phyloP scores from a whole-genome alignment of 2,797 vertebrate genomes.

The Parauchenoglanis punctatus region DNA sequence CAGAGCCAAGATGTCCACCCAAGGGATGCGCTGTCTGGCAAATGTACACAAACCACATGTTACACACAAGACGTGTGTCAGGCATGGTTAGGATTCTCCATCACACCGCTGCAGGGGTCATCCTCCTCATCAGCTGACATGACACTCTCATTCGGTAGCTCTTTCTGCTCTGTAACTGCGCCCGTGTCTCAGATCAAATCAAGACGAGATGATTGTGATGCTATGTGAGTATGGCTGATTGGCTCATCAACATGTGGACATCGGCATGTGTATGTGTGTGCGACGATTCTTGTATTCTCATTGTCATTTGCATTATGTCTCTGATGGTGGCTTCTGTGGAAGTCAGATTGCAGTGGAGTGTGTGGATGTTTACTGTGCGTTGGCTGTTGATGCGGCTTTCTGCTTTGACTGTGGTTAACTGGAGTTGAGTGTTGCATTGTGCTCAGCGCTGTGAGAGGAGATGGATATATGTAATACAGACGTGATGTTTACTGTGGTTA shows the following conservation, averaged over 20 bases:
- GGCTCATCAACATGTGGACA: slow-evolving; percentile 9
- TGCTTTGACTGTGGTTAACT: slow-evolving; percentile 1
- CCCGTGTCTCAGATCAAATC: slow-evolving; percentile 18
- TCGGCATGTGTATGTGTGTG: background rate
- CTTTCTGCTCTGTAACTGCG: slow-evolving; percentile 1
- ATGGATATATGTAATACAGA: background rate
- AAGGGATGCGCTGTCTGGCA: slow-evolving; percentile 42
- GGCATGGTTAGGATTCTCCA: slow-evolving; percentile 27
- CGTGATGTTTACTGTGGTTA: slow-evolving; percentile 22
- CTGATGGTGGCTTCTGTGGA: slow-evolving; percentile 29
- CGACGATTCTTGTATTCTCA: background rate
- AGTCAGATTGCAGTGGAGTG: slow-evolving; percentile 26
- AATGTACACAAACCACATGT: slow-evolving; percentile 41
- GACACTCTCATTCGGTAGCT: background rate
- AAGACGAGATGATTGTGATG: slow-evolving; percentile 24
- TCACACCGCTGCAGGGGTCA: slow-evolving; percentile 16
- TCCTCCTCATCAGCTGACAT: slow-evolving; percentile 25
- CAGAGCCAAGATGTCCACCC: slow-evolving; percentile 55
- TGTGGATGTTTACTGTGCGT: slow-evolving; percentile 19
- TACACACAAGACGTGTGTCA: slow-evolving; percentile 31
- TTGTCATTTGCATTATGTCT: slow-evolving; percentile 31
- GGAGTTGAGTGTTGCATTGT: slow-evolving; percentile 29
- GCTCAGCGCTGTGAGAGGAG: background rate
- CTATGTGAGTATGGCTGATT: slow-evolving; percentile 26
- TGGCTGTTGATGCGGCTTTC: slow-evolving; percentile 24